Evolutionary conservation across 2,888 invertebrate genomes (phyloP), one percentile per base, ranked within the genome.

Genomic region (Leptopilina drosophilae): DNA sequence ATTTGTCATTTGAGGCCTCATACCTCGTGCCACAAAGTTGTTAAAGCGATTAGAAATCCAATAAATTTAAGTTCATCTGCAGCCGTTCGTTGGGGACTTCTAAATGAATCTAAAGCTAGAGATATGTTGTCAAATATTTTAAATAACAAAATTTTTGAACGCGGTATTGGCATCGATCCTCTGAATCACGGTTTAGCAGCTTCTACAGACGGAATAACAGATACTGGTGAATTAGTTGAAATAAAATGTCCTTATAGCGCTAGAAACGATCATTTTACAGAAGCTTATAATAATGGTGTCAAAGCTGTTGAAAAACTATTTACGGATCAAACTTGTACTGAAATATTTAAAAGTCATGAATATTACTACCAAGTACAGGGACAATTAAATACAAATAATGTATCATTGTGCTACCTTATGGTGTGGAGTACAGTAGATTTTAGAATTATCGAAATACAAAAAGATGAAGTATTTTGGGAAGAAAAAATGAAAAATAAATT

Each of bases 301-400:
- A 26, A 26, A 26, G 26, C 26, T 26, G 3, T 26, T 26, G 26
- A 26, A 26, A 26, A 26, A 26, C 26, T 26, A 26, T 26, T 26
- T 26, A n/a, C n/a, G n/a, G 65, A 66, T 15, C 6, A 42, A n/a
- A 66, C n/a, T 6, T 42, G 42, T 26, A 7, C 33, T 8, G 7
- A 67, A 59, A 65, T 83, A 40, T 81, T 77, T 26, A 49, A 73
- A 46, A 76, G 15, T 1, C 78, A 82, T 64, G 53, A 77, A 12
- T 78, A 82, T 76, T 82, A 80, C 75, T 82, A 82, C 69, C 82
- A 81, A 80, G 66, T 82, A 33, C 81, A 81, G 65, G 81, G 81
- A 12, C 78, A 82, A 53, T 59, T 82, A 53, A 56, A 83, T 59
- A 80, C 80, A 15, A 66, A 78, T 12, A 12, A 46, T 11, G 75